Evolutionary conservation across 2,888 invertebrate genomes (phyloP), one percentile per base, ranked within the genome.

Genomic region (Drosophila ustulata): DNA sequence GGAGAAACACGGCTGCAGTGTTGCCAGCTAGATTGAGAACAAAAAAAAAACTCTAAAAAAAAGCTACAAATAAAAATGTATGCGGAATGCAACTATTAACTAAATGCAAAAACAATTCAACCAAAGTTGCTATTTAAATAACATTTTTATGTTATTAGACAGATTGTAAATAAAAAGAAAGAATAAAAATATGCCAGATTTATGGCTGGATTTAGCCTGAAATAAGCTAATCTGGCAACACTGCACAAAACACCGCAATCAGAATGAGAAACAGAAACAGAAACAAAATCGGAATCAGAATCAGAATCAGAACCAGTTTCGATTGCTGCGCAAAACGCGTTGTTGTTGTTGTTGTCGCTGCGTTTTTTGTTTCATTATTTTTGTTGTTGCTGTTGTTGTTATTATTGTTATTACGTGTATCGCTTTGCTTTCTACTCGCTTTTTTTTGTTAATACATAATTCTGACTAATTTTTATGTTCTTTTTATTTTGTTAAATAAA

Each of bases 291-390:
- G 13, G 39, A 13, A 39, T 7, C 39, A 5, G 11, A 9, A 39
- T n/a, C 39, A n/a, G 28, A 18, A 46, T 46, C 13, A 47, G 18
- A 74, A 74, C 76, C 76, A 53, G 76, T 76, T 74, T 66, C 28
- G 71, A 57, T 66, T 66, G 58, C 76, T 71, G 66, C 66, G 76
- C 76, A 75, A 71, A 74, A 75, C 18, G 23, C 9, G 37, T 47
- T 45, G 32, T 32, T 32, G 4, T 28, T 28, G 4, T 28, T 28
- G 3, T 28, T 32, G 18, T 18, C 23, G 43, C 25, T 37, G 39
- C 18, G 13, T 51, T 46, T 11, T 57, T 13, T 28, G 25, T 46
- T 9, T 46, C 11, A n/a, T 26, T 65, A 18, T 66, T n/a, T 11
- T 3, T 9, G 3, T 13, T 39, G n/a, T 66, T n/a, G 34, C 4